Conservation (phyloP, 1,140 invertebrate genomes). For the Episyrphus balteatus region DNA sequence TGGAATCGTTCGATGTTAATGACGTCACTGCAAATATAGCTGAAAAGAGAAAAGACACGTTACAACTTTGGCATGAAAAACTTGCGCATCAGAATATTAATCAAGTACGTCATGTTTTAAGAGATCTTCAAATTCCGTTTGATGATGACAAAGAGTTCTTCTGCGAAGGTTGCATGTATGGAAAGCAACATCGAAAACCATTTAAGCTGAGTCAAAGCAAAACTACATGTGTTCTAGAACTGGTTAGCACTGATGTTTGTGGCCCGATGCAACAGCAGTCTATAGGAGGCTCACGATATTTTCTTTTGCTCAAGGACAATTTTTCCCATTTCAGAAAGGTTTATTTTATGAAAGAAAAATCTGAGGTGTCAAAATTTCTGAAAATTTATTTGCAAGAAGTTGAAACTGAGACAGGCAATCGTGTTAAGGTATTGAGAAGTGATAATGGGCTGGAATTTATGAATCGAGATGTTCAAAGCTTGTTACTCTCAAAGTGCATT, state of each 20-base stretch:
- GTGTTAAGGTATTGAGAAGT: conserved; percentile 13
- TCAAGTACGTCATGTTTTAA: conserved; percentile 26
- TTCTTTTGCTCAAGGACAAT: conserved; percentile 37
- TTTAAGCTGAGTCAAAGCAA: conserved; percentile 19
- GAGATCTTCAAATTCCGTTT: conserved; percentile 12
- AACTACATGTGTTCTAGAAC: conserved; percentile 19
- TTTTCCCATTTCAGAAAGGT: conserved; percentile 27
- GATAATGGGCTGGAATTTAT: conserved; percentile 15
- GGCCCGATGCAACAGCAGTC: conserved; percentile 36
- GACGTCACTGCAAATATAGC: too few species aligned
- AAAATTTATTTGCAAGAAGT: too few species aligned
- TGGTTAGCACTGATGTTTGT: conserved; percentile 37
- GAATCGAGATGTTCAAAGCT: conserved; percentile 4
- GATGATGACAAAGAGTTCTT: background rate
- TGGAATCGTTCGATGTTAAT: too few species aligned
- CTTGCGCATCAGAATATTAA: conserved; percentile 35
- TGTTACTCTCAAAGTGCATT: too few species aligned
- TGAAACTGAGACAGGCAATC: too few species aligned
- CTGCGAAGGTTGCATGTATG: conserved; percentile 34
- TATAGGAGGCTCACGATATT: conserved; percentile 23
- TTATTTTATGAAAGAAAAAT: conserved; percentile 36
- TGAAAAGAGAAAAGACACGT: too few species aligned
- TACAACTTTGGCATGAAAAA: conserved; percentile 36
- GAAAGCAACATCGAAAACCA: conserved; percentile 29
- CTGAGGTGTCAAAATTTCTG: too few species aligned